Base-by-base conservation (phyloP, 2,113 vertebrate genomes). In the Dicerorhinus sumatrensis region DNA sequence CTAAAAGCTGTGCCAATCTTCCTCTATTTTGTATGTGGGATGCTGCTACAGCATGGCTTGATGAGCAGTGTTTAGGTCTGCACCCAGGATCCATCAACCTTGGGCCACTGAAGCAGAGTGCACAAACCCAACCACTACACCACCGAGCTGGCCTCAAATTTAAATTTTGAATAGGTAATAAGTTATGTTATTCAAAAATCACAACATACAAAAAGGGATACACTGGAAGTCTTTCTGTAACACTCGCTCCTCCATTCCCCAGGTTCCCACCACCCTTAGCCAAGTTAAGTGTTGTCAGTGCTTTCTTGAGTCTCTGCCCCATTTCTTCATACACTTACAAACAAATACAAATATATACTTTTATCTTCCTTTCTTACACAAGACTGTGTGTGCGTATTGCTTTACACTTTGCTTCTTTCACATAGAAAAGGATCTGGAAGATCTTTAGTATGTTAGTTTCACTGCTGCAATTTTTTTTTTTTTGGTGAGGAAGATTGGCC, bases 241-340 rank as follows among this genome's bases (percentile, higher is more conserved):
- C 23, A 10, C 65, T 25, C 0, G 4, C 0, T 6, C 18, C 36
- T 12, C 65, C 3, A 0, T 0, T 10, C 31, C 21, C 4, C 1
- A 7, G 17, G 17, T 16, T 0, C 3, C 18, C 54, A 3, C 27
- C 1, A 8, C 1, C 9, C 6, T 42, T 10, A 1, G 14, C 29
- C 18, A 18, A 17, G 54, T 0, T 0, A 2, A 16, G 12, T 2
- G 13, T 11, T 31, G n/a, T 5, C 33, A 10, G 0, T 0, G 3
- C 2, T 2, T 48, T 4, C 76, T 5, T 27, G 39, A 20, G 10
- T 7, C 27, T 58, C 87, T 1, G 18, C 39, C 39, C 16, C 3
- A 8, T n/a, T 27, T 46, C 51, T 27, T 33, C 3, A 11, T 3
- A 25, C 29, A 25, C 20, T 56, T 6, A 25, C 46, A 23, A 33